These are phyloP conservation scores for Lithophane semibrunnea DNA, from an alignment of 2,888 invertebrate genomes.

Conservation along the genomic window DNA sequence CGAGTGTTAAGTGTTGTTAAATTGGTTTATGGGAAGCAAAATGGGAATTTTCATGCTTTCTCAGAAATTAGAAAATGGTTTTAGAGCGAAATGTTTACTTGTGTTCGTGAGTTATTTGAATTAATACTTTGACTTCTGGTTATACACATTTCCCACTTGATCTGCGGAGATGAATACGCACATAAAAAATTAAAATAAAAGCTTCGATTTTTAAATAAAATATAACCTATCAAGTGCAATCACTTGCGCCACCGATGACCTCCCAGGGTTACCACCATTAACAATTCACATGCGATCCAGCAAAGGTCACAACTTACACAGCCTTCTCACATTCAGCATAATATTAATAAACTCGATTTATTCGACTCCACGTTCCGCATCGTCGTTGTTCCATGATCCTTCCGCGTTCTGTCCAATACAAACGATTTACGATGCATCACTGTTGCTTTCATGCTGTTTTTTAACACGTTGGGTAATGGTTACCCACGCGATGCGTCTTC, in stretches of 20 bases:
- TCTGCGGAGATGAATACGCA: too few relatives aligned
- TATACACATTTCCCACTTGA: not conserved
- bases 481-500: slow-evolving; percentile 80
- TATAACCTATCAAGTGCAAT: slow-evolving; percentile 15
- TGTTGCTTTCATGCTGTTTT: slow-evolving; percentile 84
- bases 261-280: slow-evolving; percentile 49
- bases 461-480: slow-evolving; percentile 76
- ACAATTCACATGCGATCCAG: slow-evolving; percentile 42
- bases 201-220: not conserved
- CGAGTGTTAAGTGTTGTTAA: slow-evolving; percentile 39
- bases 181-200: not conserved
- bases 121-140: not conserved
- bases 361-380: slow-evolving; percentile 75
- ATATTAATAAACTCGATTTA: slow-evolving; percentile 74
- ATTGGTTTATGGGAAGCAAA: slow-evolving; percentile 44
- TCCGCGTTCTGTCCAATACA: slow-evolving; percentile 75
- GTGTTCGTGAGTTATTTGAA: slow-evolving; percentile 47
- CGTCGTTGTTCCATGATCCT: slow-evolving; percentile 69
- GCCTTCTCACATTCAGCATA: slow-evolving; percentile 63
- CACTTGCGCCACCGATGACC: slow-evolving; percentile 14
- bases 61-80: slow-evolving; percentile 34
- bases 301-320: slow-evolving; percentile 59
- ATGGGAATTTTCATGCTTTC: slow-evolving; percentile 55
- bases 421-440: slow-evolving; percentile 78
- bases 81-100: slow-evolving; percentile 9